These are phyloP conservation scores for Troilus luridus DNA, from an alignment of 2,888 invertebrate species.

Conservation along the genomic window DNA sequence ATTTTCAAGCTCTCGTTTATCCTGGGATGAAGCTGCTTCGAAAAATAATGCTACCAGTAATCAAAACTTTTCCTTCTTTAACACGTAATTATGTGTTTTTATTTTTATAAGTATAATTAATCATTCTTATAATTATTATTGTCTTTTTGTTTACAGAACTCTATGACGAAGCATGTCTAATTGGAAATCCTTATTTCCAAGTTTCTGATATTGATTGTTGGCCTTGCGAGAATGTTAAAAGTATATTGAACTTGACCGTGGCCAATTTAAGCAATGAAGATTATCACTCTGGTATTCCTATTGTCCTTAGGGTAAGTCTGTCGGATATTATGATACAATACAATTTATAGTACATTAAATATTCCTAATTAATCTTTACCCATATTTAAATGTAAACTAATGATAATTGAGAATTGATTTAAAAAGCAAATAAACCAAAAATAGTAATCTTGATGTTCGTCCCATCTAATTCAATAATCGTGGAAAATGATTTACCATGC, in stretches of 20 bases:
- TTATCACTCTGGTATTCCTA: constrained; percentile 74
- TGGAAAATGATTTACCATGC: no score
- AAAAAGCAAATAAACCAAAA: no score
- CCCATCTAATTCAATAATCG: no score
- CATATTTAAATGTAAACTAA: no score
- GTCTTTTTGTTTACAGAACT: constrained; percentile 73
- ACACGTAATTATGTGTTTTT: constrained; percentile 73
- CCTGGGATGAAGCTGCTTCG: constrained; percentile 83
- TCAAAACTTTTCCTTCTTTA: constrained; percentile 80
- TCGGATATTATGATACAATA: background rate
- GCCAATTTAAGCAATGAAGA: constrained; percentile 71
- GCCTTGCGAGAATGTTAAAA: constrained; percentile 82
- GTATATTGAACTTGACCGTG: constrained; percentile 78
- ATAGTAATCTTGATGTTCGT: no score
- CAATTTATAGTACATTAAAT: background rate
- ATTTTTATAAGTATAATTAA: background rate
- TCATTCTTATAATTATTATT: constrained; percentile 29
- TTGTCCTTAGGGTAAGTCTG: constrained; percentile 71
- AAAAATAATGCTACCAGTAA: constrained; percentile 82
- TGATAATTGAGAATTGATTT: no score
- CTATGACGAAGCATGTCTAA: constrained; percentile 87
- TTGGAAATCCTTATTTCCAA: constrained; percentile 87
- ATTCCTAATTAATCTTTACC: no score
- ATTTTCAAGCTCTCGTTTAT: constrained; percentile 85
- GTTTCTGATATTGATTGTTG: constrained; percentile 88